Base-by-base conservation (phyloP, 2,113 vertebrate genomes). In the Rallus limicola region DNA sequence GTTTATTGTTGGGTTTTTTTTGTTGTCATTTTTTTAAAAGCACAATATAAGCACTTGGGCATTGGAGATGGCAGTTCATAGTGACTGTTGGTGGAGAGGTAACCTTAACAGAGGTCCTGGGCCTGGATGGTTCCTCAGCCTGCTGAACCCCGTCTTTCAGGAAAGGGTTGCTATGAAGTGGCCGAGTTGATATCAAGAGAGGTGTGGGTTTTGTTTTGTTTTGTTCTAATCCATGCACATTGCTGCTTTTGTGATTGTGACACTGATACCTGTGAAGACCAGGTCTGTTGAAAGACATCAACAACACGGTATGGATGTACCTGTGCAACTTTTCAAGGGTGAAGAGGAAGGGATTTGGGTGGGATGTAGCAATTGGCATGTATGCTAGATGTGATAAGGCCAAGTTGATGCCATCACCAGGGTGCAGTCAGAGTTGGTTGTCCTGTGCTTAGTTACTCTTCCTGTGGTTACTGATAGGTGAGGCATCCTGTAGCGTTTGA, bases 381-480 rank as follows among this genome's bases (percentile, higher is more conserved):
- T 52, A 16, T 24, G 13, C 52, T 87, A 5, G 71, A 52, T 42
- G 69, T 44, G 53, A 6, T 72, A 86, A 82, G 44, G 65, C 72
- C 44, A 40, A 53, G 13, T 50, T 3, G 13, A 28, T 86, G 48
- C 77, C 81, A 24, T 96, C 64, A 68, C 10, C 1, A 6, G 76
- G 79, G 64, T 44, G 64, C 95, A 94, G 93, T 75, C 68, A n/a
- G 71, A 26, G 71, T 86, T 5, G 10, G 58, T 64, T 59, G 26
- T 77, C 56, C 42, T 68, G 21, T 60, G 63, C 55, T 87, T 82
- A 25, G 69, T 16, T 88, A 38, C 78, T 92, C n/a, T 87, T 92
- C 81, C 82, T 85, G 84, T 82, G 56, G 70, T 93, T 95, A 21
- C 75, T 86, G 84, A 24, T 62, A 67, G 80, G 68, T 81, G 91